Evolutionary conservation across 2,797 vertebrate genomes (phyloP).

Genomic region (Gorsachius magnificus): DNA sequence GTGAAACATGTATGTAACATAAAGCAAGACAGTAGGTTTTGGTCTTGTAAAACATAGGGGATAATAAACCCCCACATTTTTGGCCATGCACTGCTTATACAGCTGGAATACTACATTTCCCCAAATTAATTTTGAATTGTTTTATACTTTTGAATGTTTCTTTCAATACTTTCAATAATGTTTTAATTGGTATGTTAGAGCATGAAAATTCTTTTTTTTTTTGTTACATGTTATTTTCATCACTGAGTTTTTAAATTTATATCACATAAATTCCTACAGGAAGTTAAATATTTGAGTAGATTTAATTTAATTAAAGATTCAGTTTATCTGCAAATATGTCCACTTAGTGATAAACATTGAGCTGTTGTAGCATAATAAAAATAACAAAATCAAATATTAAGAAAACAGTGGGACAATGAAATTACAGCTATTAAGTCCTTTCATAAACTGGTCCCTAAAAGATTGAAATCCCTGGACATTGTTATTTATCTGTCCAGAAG

Average conservation of each 20-base stretch:
- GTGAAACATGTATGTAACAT: background rate
- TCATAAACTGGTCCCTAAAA: slow-evolving; percentile 9
- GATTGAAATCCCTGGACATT: background rate
- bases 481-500: background rate
- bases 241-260: background rate
- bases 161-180: background rate
- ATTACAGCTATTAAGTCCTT: slow-evolving; percentile 34
- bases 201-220: background rate
- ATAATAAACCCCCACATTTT: background rate
- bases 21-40: background rate
- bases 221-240: background rate
- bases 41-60: background rate
- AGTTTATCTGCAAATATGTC: slow-evolving; percentile 25
- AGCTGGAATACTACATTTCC: background rate
- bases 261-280: slow-evolving; percentile 24
- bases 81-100: background rate
- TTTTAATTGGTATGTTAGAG: background rate
- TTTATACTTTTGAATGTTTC: background rate
- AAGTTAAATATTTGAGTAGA: slow-evolving; percentile 57
- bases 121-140: background rate
- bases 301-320: slow-evolving; percentile 57
- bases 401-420: slow-evolving; percentile 26
- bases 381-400: slow-evolving; percentile 43
- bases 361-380: slow-evolving; percentile 53
- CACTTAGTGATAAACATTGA: slow-evolving; percentile 37